A percentile compares a stretch with the other conserved stretches of the same genome.
These are phyloP conservation scores for Drosophila tripunctata DNA, from an alignment of 2,888 invertebrate species.

Conservation along the genomic window DNA sequence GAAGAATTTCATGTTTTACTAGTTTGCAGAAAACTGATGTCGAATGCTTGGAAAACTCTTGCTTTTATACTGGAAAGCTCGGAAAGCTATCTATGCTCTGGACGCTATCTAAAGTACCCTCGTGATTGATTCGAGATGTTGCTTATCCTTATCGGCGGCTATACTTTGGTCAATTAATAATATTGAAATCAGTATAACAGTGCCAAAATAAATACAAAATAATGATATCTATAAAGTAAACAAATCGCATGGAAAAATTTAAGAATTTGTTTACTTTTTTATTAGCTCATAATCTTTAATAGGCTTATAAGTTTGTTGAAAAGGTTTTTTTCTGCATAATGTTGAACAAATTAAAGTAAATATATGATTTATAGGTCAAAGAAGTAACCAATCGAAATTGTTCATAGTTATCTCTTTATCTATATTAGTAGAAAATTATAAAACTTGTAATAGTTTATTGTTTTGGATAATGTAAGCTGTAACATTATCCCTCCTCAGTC, in stretches of 20 bases:
- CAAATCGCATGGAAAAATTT: slow-evolving; percentile 7
- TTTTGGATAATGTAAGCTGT: too few species aligned
- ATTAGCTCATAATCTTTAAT: background rate
- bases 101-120: slow-evolving; percentile 9
- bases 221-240: slow-evolving; percentile 6
- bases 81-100: slow-evolving; percentile 1
- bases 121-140: slow-evolving; percentile 10
- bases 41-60: background rate
- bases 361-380: too few species aligned
- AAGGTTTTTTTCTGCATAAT: too few species aligned
- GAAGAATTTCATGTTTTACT: slow-evolving; percentile 41
- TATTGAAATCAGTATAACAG: background rate
- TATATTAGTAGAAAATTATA: too few species aligned
- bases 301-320: background rate
- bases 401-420: too few species aligned
- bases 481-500: too few species aligned
- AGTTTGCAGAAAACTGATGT: slow-evolving; percentile 39
- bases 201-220: slow-evolving; percentile 5
- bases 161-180: slow-evolving; percentile 9
- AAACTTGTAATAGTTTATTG: too few species aligned
- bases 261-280: background rate
- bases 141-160: slow-evolving; percentile 1
- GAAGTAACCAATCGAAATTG: too few species aligned
- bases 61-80: slow-evolving; percentile 30
- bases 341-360: too few species aligned